Evolutionary conservation across 2,797 vertebrate genomes (phyloP), one percentile per base, ranked within the genome.

Genomic region (Spinus olivaceus): DNA sequence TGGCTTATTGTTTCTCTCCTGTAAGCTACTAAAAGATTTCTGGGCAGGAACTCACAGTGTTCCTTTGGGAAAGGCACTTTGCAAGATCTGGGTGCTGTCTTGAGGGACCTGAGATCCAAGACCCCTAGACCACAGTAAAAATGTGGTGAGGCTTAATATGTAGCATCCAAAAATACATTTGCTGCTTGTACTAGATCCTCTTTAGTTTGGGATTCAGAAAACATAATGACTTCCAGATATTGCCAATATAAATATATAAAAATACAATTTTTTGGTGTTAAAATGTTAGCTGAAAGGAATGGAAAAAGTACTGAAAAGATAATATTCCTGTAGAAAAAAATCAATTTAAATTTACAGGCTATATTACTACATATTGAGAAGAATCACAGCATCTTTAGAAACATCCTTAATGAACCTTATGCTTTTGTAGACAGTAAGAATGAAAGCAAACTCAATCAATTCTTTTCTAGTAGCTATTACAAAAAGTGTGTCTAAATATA

Each of bases 51-150:
- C 39, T 79, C 1, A 4, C 8, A 73, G n/a, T 0, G 0, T 41
- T 84, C 17, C 44, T 69, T 90, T 84, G 9, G 7, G 78, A 72
- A 86, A 72, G 44, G 41, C 50, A 44, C 32, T 79, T 76, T 49
- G 44, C 47, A 88, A 42, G 32, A 30, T 49, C 46, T 47, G 16
- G 25, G n/a, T 7, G 65, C 20, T 53, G 42, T 24, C 35, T 32
- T 6, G 8, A 71, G 64, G 17, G 44, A 85, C 21, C 17, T 0
- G 0, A 61, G 28, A 8, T 85, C 51, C 39, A 60, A 65, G 44
- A 69, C 25, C 33, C 0, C 0, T 22, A 59, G 39, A 49, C 8
- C 8, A 54, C 12, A 39, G 14, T n/a, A n/a, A n/a, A n/a, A n/a
- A n/a, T n/a, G 3, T 5, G 0, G 5, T 56, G 37, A 41, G 30